phyloP scores from a whole-genome alignment of 2,797 vertebrate species.

The Phalloptychus januarius region DNA sequence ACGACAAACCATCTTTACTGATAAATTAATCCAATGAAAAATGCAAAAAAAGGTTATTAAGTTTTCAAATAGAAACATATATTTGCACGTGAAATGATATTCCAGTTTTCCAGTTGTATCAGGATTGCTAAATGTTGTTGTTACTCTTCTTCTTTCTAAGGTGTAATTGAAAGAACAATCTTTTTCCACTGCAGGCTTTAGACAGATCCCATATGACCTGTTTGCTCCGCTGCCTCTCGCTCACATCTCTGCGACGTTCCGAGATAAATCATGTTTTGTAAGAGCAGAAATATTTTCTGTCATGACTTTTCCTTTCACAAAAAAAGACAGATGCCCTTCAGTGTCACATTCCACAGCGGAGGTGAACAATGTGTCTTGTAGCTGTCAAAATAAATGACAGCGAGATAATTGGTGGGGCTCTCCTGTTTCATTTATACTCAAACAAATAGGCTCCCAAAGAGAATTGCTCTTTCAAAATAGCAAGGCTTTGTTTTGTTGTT shows the following conservation, averaged over 20 bases:
- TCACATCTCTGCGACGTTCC: constrained; percentile 70
- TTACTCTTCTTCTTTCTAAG: constrained; percentile 14
- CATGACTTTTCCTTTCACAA: constrained; percentile 69
- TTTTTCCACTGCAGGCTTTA: constrained; percentile 56
- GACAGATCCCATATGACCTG: constrained; percentile 77
- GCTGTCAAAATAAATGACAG: constrained; percentile 75
- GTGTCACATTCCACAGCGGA: constrained; percentile 61
- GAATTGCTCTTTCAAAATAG: constrained; percentile 58
- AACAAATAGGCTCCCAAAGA: constrained; percentile 65
- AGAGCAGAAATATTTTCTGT: constrained; percentile 74
- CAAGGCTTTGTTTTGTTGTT: constrained; percentile 73
- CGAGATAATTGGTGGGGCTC: constrained; percentile 74
- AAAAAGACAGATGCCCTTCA: constrained; percentile 77
- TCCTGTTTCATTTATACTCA: constrained; percentile 63
- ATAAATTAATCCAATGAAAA: constrained; percentile 30
- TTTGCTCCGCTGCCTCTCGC: constrained; percentile 75
- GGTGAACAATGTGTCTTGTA: constrained; percentile 74
- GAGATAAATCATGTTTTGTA: constrained; percentile 80
- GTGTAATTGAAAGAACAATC: constrained; percentile 66
- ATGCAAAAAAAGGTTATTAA: constrained; percentile 20
- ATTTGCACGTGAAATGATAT: neutral
- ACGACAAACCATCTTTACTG: neutral
- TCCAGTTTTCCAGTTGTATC: constrained; percentile 7
- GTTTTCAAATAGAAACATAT: constrained; percentile 5
- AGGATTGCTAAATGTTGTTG: constrained; percentile 52